Percentiles rank a stretch among this genome's conserved stretches.
These are phyloP conservation scores for Epinephelus coioides DNA, from an alignment of 2,797 vertebrate genomes.

Conservation along the genomic window DNA sequence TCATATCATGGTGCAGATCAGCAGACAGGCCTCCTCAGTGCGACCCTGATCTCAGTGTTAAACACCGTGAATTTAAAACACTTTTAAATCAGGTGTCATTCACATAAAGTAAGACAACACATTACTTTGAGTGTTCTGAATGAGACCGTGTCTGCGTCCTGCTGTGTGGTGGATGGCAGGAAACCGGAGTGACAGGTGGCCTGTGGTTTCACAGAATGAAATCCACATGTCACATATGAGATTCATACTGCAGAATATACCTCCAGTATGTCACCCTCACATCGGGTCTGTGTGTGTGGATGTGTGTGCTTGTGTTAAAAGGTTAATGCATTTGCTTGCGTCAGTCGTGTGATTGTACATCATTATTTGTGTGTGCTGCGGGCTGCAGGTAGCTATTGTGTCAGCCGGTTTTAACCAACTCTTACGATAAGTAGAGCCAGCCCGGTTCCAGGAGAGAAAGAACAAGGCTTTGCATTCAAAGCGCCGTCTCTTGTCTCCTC, in stretches of 20 bases:
- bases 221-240: conserved; percentile 1
- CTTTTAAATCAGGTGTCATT: conserved; percentile 6
- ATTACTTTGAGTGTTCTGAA: neutral
- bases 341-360: neutral
- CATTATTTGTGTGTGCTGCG: neutral
- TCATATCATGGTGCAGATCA: neutral
- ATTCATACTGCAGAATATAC: neutral
- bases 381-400: neutral
- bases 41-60: neutral
- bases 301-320: neutral
- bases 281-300: neutral
- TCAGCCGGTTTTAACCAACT: neutral
- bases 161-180: neutral
- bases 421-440: conserved; percentile 10
- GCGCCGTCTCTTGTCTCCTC: conserved; percentile 5
- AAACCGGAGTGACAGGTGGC: neutral
- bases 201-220: neutral
- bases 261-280: neutral
- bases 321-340: neutral
- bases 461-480: conserved; percentile 40
- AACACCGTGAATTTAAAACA: neutral
- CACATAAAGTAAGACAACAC: neutral
- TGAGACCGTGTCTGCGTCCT: neutral
- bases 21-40: neutral
- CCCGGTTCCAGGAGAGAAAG: neutral